A percentile compares a stretch with the other conserved stretches of the same genome.
phyloP scores from a whole-genome alignment of 2,113 vertebrate genomes.

The Taxidea taxus region DNA sequence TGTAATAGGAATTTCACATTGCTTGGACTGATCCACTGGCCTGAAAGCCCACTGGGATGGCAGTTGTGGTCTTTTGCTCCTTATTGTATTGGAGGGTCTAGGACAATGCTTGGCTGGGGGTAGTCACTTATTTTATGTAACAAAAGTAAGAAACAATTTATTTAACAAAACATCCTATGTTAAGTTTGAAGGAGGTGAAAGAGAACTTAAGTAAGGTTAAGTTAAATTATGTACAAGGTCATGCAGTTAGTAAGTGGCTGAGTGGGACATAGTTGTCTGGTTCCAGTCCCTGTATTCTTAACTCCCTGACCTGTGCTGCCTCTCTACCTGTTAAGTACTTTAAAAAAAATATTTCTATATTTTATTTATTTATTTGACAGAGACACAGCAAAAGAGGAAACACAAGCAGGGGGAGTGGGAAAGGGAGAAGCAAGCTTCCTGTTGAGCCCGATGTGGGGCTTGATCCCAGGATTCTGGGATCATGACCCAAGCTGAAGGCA shows the following conservation, averaged over 20 bases:
- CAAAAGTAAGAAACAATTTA: slow-evolving; percentile 25
- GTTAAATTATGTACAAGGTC: not conserved
- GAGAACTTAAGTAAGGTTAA: not conserved
- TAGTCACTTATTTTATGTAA: not conserved
- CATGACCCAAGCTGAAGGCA: no score
- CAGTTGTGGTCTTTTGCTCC: not conserved
- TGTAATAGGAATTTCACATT: not conserved
- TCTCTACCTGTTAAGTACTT: no score
- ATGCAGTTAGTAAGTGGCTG: not conserved
- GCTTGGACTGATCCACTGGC: not conserved
- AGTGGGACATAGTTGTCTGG: not conserved
- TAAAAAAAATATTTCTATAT: no score
- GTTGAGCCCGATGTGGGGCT: no score
- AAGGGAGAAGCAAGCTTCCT: no score
- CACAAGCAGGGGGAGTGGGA: no score
- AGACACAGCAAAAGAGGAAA: no score
- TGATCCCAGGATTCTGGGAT: no score
- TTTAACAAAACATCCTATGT: slow-evolving; percentile 33
- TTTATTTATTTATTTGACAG: no score
- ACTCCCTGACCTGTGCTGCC: not conserved
- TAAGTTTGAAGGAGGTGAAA: slow-evolving; percentile 3
- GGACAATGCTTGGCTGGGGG: not conserved
- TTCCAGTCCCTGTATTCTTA: not conserved
- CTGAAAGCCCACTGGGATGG: not conserved
- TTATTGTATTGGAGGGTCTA: not conserved